Evolutionary conservation across 1,140 invertebrate genomes (phyloP).

Genomic region (Drosophila athabasca): DNA sequence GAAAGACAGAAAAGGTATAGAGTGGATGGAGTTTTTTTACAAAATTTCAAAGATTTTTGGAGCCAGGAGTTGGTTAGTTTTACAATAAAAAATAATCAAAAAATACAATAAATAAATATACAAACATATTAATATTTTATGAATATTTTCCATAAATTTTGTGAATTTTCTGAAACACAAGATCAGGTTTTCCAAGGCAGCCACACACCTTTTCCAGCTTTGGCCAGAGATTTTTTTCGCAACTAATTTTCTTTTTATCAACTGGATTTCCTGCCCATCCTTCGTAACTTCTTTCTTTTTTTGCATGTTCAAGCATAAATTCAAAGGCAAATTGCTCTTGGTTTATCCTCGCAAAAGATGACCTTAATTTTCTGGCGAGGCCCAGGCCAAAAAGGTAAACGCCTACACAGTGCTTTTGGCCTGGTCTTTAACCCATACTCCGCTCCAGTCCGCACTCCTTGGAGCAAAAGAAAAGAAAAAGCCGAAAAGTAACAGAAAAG

Average conservation of each 20-base stretch:
- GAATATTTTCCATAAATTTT: no score
- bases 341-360: slow-evolving; percentile 22
- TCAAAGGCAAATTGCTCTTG: slow-evolving; percentile 51
- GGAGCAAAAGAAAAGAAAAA: slow-evolving; percentile 13
- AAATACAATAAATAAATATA: no score
- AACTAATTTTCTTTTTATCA: background rate
- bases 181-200: background rate
- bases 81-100: no score
- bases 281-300: slow-evolving; percentile 23
- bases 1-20: no score
- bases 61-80: no score
- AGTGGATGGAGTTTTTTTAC: no score
- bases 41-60: no score
- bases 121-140: background rate
- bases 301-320: slow-evolving; percentile 51
- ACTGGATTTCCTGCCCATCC: no score
- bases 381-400: slow-evolving; percentile 45
- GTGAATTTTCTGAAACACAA: no score
- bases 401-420: slow-evolving; percentile 9
- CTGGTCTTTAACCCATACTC: background rate
- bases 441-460: background rate
- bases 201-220: background rate
- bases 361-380: slow-evolving; percentile 39
- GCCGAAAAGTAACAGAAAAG: slow-evolving; percentile 60
- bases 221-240: no score